These are phyloP conservation scores for Ridgeia piscesae DNA, from an alignment of 1,140 invertebrate species.

Conservation along the genomic window DNA sequence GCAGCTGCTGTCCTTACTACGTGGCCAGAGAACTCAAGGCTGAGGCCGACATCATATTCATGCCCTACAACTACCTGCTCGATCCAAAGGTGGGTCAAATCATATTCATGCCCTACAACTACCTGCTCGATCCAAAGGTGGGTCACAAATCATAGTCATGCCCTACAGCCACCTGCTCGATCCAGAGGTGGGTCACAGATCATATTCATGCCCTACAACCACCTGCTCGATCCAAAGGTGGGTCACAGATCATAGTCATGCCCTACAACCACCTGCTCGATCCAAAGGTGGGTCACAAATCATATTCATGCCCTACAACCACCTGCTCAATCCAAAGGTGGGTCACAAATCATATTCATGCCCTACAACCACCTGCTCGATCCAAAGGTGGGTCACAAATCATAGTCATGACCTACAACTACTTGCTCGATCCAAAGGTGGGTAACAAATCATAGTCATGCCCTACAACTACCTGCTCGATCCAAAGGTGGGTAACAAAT, in stretches of 20 bases:
- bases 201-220: background rate
- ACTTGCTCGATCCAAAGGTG: no score
- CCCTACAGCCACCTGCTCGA: conserved; percentile 98
- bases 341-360: background rate
- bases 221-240: no score
- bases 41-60: conserved; percentile 89
- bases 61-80: conserved; percentile 98
- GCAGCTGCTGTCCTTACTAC: conserved; percentile 87
- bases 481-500: conserved; percentile 64
- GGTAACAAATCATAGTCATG: no score
- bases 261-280: conserved; percentile 49
- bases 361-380: background rate
- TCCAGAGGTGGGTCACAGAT: conserved; percentile 65
- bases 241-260: conserved; percentile 13
- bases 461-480: no score
- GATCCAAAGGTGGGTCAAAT: conserved; percentile 72
- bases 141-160: conserved; percentile 93
- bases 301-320: conserved; percentile 98
- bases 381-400: no score
- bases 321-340: conserved; percentile 86
- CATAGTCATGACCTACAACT: no score
- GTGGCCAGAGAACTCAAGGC: conserved; percentile 79
- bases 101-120: background rate
- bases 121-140: conserved; percentile 67
- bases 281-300: conserved; percentile 82